These are phyloP conservation scores for Struthidea cinerea DNA, from an alignment of 2,113 vertebrate species.

Conservation along the genomic window DNA sequence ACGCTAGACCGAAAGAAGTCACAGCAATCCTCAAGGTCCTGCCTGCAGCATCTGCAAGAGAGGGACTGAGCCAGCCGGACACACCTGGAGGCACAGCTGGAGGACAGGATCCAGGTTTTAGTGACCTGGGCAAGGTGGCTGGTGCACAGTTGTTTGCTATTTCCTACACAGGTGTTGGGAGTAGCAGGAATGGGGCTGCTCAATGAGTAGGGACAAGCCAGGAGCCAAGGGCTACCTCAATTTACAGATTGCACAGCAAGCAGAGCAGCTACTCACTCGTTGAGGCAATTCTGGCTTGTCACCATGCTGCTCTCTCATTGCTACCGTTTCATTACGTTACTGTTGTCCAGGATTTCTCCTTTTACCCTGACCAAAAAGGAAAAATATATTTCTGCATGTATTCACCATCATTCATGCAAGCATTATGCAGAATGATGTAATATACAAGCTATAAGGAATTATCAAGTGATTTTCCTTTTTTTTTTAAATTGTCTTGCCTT, in stretches of 20 bases:
- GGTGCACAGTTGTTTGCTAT: background rate
- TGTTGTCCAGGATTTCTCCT: background rate
- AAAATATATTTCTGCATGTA: background rate
- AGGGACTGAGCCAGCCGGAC: accelerated
- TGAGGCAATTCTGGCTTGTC: background rate
- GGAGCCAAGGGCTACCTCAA: background rate
- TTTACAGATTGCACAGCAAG: background rate
- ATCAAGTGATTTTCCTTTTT: background rate
- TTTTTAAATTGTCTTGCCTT: background rate
- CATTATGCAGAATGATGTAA: background rate
- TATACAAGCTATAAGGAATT: background rate
- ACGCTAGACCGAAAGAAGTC: background rate
- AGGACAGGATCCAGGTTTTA: background rate
- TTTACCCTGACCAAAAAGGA: background rate
- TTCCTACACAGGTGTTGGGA: background rate
- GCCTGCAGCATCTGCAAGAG: background rate
- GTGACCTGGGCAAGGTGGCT: background rate
- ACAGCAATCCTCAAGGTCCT: background rate
- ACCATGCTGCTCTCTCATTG: background rate
- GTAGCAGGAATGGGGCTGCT: background rate
- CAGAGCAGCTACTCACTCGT: background rate
- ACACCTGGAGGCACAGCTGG: background rate
- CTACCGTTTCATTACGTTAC: background rate
- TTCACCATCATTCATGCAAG: background rate
- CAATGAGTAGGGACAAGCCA: background rate